Evolutionary conservation across 1,140 invertebrate species (phyloP).

Genomic region (Ostrea edulis): DNA sequence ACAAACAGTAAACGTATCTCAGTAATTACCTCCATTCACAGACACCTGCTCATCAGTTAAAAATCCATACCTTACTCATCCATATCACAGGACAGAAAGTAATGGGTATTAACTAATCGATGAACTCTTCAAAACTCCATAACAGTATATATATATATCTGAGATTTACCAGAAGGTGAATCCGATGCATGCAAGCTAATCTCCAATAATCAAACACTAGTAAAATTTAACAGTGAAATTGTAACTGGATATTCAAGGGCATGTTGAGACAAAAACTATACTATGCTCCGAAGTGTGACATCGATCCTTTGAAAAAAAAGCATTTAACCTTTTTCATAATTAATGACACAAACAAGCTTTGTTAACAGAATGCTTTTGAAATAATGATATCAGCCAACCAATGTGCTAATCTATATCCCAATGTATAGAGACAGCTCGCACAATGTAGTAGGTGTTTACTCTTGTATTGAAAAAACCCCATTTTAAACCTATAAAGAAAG

Average conservation of each 20-base stretch:
- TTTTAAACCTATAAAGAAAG: too few relatives aligned
- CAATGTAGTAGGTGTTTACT: too few relatives aligned
- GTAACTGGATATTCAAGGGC: not conserved
- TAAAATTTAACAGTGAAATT: not conserved
- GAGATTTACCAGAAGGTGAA: not conserved
- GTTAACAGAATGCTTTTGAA: not conserved
- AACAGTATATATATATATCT: not conserved
- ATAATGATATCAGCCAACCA: not conserved
- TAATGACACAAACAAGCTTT: constrained; percentile 2
- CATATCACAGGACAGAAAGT: not conserved
- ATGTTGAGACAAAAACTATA: not conserved
- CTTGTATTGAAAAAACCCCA: too few relatives aligned
- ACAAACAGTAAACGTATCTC: not conserved
- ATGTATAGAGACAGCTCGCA: too few relatives aligned
- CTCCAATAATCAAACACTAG: not conserved
- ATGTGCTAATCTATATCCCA: not conserved
- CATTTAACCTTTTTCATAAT: constrained; percentile 26
- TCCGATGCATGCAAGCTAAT: not conserved
- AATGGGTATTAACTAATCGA: not conserved
- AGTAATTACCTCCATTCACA: not conserved
- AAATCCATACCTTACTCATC: constrained; percentile 23
- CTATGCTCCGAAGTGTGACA: not conserved
- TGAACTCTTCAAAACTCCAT: not conserved
- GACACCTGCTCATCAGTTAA: not conserved
- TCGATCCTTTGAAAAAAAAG: not conserved